A percentile compares a stretch with the other conserved stretches of the same genome.
These are phyloP conservation scores for Margaritifera margaritifera DNA, from an alignment of 2,888 invertebrate species.

Conservation along the genomic window DNA sequence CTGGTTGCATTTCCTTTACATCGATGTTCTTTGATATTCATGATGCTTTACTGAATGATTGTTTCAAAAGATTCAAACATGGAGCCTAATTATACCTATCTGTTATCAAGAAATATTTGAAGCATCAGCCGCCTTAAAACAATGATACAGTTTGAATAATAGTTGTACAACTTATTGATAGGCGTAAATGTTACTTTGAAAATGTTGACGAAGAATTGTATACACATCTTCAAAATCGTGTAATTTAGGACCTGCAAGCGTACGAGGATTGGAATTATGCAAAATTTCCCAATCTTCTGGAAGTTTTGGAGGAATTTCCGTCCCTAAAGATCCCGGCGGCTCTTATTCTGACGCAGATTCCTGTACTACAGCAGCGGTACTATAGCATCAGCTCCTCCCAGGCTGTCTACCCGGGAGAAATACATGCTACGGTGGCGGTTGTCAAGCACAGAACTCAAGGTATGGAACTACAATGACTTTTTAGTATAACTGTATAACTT, in stretches of 20 bases:
- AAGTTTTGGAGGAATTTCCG: slow-evolving; percentile 90
- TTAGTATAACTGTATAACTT: no score
- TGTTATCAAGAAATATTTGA: no score
- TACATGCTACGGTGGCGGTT: slow-evolving; percentile 93
- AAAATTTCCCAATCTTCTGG: slow-evolving; percentile 83
- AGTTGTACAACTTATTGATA: no score
- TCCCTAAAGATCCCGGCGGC: slow-evolving; percentile 89
- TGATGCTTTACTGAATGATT: no score
- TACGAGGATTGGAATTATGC: slow-evolving; percentile 95
- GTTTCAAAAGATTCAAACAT: no score
- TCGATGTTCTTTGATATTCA: no score
- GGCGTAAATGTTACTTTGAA: no score
- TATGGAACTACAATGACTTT: slow-evolving; percentile 60
- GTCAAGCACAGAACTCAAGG: slow-evolving; percentile 90
- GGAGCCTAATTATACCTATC: no score
- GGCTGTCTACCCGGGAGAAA: slow-evolving; percentile 80
- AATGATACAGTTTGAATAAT: no score
- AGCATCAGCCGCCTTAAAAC: no score
- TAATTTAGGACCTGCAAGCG: slow-evolving; percentile 46
- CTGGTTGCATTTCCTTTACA: no score
- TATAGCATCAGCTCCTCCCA: slow-evolving; percentile 96
- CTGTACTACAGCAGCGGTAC: slow-evolving; percentile 90
- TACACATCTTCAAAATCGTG: background rate
- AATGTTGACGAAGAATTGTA: no score
- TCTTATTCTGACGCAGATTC: slow-evolving; percentile 86